Base-by-base conservation (phyloP, 2,797 vertebrate genomes). In the Dryobates pubescens region DNA sequence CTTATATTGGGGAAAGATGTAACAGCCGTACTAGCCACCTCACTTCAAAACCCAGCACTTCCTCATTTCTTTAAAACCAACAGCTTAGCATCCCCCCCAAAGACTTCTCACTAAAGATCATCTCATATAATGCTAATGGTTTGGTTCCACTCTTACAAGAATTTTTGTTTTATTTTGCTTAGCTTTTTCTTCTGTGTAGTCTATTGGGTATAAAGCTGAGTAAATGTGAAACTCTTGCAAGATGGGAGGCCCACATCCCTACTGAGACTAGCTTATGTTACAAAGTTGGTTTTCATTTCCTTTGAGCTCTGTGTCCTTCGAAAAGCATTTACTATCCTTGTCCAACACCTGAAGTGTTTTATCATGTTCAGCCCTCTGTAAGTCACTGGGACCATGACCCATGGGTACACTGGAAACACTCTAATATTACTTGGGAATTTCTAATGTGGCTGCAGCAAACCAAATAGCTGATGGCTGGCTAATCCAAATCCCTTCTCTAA, bases 261-360 rank as follows among this genome's bases (percentile, higher is more conserved):
- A 3, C 58, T 53, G 85, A 79, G 90, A 68, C 49, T 29, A 65
- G 30, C 32, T 96, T 89, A 78, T 68, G 71, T 92, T 95, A 74
- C 54, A 38, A 79, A 92, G 77, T 88, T 95, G 77, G 68, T 79
- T 91, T 94, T 95, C 72, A 95, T 96, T 95, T 96, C 91, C 93
- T 95, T 77, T 79, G 92, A 91, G 74, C 59, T 77, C 27, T 47
- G 30, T 88, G 82, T 90, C 64, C 75, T 92, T 89, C 3, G 23
- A 72, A 84, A 92, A 84, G 32, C 47, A 36, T 93, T 94, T 95
- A 47, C 87, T 82, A 27, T 88, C 45, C 76, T 18, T 53, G 63
- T 76, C 64, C 51, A 82, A 56, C 79, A 79, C 89, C 94, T 92
- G 49, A 82, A 89, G 71, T 86, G 68, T 92, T 96, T 82, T 95